Evolutionary conservation across 2,113 vertebrate genomes (phyloP), one percentile per base, ranked within the genome.

Genomic region (Gavialis gangeticus): DNA sequence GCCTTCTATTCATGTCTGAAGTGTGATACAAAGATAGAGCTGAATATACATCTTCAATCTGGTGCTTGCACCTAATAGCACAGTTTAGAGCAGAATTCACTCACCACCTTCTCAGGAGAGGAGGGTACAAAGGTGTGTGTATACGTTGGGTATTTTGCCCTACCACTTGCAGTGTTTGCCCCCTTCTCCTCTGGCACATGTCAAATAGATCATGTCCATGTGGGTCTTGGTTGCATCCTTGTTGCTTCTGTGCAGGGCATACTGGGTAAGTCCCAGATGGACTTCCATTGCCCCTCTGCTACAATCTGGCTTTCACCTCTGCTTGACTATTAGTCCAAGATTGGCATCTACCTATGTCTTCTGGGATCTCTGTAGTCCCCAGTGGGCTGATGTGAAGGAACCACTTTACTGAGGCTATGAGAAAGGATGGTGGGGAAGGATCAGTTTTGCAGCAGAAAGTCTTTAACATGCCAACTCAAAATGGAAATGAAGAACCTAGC

Each of bases 1-100:
- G 66, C 62, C 90, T 84, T 94, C 81, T 63, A 80, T 94, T 92
- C 91, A 88, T 79, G 79, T 87, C 67, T 2, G 79, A 75, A 88
- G 62, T 78, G 19, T 2, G 0, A 64, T 12, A 37, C 57, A 27
- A 34, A n/a, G 27, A 69, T 69, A 69, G 17, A 24, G 55, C 7
- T 0, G 79, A 79, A 79, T 2, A 6, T 81, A 27, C 0, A 0
- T 5, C 37, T 37, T 37, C 37, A 37, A 7, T 69, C 25, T 63
- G 88, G 71, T 84, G 57, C 79, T 78, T 71, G 73, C 84, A 84
- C 75, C 58, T 73, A 79, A 73, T 71, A 71, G 73, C 84, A 66
- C 57, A 13, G 84, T 37, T 37, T 18, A 12, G 13, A 5, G 82
- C n/a, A 84, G 25, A 37, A 24, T 64, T 46, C 34, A 37, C 8